Percentiles rank a stretch among this genome's conserved stretches.
These are phyloP conservation scores for Austrolebias charrua DNA, from an alignment of 2,797 vertebrate species.

Conservation along the genomic window DNA sequence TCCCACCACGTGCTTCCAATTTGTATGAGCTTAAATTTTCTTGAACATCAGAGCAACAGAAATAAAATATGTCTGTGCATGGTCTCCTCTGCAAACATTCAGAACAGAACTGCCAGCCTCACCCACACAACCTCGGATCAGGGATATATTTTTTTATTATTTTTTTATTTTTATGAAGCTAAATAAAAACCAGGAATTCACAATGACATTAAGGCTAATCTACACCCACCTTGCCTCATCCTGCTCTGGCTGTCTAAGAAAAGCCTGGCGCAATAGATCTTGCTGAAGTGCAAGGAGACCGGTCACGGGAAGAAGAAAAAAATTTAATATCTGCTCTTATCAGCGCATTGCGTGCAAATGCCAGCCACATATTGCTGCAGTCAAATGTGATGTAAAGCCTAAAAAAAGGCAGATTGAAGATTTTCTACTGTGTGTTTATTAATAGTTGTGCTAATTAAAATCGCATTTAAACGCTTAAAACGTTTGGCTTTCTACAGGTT, in stretches of 20 bases:
- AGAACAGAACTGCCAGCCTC: conserved; percentile 53
- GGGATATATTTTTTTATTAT: conserved; percentile 22
- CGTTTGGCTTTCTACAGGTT: conserved; percentile 59
- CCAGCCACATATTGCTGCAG: conserved; percentile 40
- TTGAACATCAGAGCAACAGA: conserved; percentile 50
- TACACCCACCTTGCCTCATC: conserved; percentile 80
- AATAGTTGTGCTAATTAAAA: conserved; percentile 50
- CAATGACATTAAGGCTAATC: conserved; percentile 71
- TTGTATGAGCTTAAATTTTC: conserved; percentile 53
- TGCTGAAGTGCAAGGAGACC: conserved; percentile 57
- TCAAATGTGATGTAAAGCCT: conserved; percentile 33
- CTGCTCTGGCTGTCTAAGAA: conserved; percentile 63
- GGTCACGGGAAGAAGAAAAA: conserved; percentile 38
- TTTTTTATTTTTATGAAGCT: conserved; percentile 41
- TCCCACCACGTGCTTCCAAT: conserved; percentile 45
- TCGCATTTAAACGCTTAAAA: conserved; percentile 41
- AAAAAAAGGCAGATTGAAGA: conserved; percentile 10
- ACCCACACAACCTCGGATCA: conserved; percentile 52
- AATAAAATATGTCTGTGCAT: conserved; percentile 40
- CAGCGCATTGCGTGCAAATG: conserved; percentile 31
- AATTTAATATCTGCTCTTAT: conserved; percentile 51
- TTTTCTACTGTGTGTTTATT: conserved; percentile 39
- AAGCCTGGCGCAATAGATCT: conserved; percentile 59
- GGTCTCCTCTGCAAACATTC: conserved; percentile 43
- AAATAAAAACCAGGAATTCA: conserved; percentile 58